Base-by-base conservation (phyloP, 2,113 vertebrate species). In the Hoplias malabaricus region DNA sequence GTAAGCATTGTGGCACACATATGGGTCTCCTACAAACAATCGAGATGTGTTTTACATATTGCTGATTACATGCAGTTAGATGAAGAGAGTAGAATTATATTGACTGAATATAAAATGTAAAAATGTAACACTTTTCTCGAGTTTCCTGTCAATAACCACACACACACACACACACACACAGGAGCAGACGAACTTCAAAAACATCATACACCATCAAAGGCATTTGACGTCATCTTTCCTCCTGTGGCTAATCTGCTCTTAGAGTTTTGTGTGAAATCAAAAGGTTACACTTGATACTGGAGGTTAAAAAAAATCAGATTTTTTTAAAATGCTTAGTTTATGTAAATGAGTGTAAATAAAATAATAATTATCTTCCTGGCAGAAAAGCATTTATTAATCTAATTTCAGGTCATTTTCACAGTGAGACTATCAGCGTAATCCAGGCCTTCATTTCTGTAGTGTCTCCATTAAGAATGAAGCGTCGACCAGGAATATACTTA, bases 71-170 rank as follows among this genome's bases (percentile, higher is more conserved):
- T 29, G 4, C 48, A 53, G 19, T 63, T 74, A 68, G 56, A 53
- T 13, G n/a, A 48, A n/a, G n/a, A 66, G 9, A 9, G 23, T 13
- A 46, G 59, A 12, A 40, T 33, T 11, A 57, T 19, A 65, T 63
- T 11, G 33, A 53, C 31, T 34, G 10, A 0, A 4, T n/a, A n/a
- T n/a, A n/a, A n/a, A 12, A 38, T 21, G 42, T 48, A 34, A 43
- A 33, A 62, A 57, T 63, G 48, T n/a, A 21, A 27, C 33, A n/a
- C 7, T 8, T n/a, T 36, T 42, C 3, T 43, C 40, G 63, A 2
- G 25, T 69, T 78, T 78, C 43, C 57, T 61, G 56, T 12, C 25
- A 31, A 2, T n/a, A 25, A 27, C 36, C 16, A 62, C 56, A 43
- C 25, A 21, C 36, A 48, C 42, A 54, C 34, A 43, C 16, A 53